Percentiles rank a stretch among this genome's conserved stretches.
These are phyloP conservation scores for Agrochola lychnidis DNA, from an alignment of 2,888 invertebrate species.

Conservation along the genomic window DNA sequence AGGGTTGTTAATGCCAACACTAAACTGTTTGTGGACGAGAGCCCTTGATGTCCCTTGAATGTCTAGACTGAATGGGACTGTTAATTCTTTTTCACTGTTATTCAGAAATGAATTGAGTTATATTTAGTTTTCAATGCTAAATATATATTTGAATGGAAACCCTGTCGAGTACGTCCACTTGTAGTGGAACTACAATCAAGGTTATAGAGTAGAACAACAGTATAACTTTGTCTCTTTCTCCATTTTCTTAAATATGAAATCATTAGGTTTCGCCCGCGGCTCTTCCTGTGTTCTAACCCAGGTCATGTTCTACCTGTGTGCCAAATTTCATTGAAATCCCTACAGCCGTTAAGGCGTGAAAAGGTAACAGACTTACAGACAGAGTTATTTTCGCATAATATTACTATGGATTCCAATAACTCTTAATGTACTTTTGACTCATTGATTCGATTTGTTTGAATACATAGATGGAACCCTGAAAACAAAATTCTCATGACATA, in stretches of 20 bases:
- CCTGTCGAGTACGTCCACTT: background rate
- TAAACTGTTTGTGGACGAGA: slow-evolving; percentile 15
- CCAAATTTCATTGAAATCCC: background rate
- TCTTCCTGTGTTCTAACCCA: background rate
- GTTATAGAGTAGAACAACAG: background rate
- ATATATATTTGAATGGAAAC: background rate
- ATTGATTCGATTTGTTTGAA: background rate
- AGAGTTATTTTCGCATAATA: background rate
- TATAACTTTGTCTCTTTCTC: background rate
- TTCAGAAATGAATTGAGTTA: slow-evolving; percentile 49
- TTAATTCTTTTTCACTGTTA: slow-evolving; percentile 53
- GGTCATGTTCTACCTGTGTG: background rate
- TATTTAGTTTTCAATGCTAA: slow-evolving; percentile 12
- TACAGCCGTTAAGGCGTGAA: background rate
- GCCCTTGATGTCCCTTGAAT: slow-evolving; percentile 60
- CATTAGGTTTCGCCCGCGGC: background rate
- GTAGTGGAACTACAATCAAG: background rate
- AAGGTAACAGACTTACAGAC: background rate
- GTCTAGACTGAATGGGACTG: slow-evolving; percentile 72
- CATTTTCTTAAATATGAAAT: background rate
- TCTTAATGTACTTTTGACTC: background rate
- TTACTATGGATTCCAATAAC: background rate
- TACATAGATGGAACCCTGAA: background rate
- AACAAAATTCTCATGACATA: slow-evolving; percentile 13
- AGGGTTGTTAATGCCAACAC: slow-evolving; percentile 16